Evolutionary conservation across 2,113 vertebrate genomes (phyloP).

Genomic region (Muntiacus muntjak): DNA sequence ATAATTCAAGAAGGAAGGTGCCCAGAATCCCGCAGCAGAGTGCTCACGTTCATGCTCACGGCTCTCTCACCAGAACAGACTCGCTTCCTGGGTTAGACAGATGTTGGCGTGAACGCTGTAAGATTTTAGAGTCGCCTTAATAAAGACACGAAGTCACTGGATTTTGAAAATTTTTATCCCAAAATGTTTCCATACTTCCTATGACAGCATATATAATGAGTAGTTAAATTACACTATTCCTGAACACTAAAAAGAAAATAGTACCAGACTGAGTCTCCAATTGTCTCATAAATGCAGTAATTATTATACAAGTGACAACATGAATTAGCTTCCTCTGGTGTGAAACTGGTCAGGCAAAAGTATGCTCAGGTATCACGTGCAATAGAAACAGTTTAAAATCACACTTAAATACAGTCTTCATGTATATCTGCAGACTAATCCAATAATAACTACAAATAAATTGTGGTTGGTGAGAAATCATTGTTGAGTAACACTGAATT

Average conservation of each 20-base stretch:
- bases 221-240: conserved; percentile 24
- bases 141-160: background rate
- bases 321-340: conserved; percentile 43
- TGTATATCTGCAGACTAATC: background rate
- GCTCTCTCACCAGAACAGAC: background rate
- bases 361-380: background rate
- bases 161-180: conserved; percentile 17
- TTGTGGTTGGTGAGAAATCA: background rate
- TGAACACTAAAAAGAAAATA: conserved; percentile 33
- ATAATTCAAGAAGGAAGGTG: background rate
- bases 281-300: conserved; percentile 51
- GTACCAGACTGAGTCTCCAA: conserved; percentile 18
- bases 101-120: background rate
- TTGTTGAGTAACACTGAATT: background rate
- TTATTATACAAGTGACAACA: conserved; percentile 51
- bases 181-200: background rate
- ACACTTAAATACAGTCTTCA: background rate
- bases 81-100: background rate
- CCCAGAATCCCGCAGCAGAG: background rate
- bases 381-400: conserved; percentile 23
- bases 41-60: background rate
- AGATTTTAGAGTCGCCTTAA: background rate
- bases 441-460: background rate
- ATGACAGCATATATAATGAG: conserved; percentile 5
- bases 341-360: background rate